Conservation (phyloP, 1,140 invertebrate species). For the Drepana arcuata region DNA sequence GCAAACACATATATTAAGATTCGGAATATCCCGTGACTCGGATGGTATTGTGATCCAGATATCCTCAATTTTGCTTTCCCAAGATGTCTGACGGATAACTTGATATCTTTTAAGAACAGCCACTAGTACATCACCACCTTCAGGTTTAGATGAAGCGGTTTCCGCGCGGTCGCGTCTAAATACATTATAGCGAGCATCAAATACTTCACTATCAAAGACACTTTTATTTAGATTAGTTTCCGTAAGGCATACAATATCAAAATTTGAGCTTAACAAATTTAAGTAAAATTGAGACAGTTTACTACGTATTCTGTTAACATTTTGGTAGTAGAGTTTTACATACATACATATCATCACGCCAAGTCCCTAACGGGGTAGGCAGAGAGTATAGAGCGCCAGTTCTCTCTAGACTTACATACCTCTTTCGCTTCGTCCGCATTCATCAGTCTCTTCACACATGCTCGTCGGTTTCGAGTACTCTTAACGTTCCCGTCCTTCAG, state of each 20-base stretch:
- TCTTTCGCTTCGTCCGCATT: no score
- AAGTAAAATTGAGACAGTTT: conserved; percentile 10
- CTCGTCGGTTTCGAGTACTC: no score
- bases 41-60: not conserved
- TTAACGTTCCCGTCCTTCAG: no score
- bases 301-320: conserved; percentile 12
- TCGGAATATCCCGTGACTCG: not conserved
- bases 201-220: conserved; percentile 12
- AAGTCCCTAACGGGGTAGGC: no score
- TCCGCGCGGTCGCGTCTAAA: conserved; percentile 12
- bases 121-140: conserved; percentile 10
- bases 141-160: conserved; percentile 5
- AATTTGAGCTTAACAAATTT: conserved; percentile 13
- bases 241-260: conserved; percentile 15
- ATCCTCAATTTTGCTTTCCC: conserved; percentile 5
- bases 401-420: no score
- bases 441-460: no score
- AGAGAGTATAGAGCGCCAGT: no score
- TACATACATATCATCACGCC: no score
- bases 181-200: conserved; percentile 10
- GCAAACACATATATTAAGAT: conserved; percentile 1
- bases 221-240: conserved; percentile 15
- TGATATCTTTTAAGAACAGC: conserved; percentile 8
- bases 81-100: conserved; percentile 5
- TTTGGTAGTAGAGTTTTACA: no score